Percentiles rank a stretch among this genome's conserved stretches.
These are phyloP conservation scores for Falco columbarius DNA, from an alignment of 2,797 vertebrate species.

Conservation along the genomic window DNA sequence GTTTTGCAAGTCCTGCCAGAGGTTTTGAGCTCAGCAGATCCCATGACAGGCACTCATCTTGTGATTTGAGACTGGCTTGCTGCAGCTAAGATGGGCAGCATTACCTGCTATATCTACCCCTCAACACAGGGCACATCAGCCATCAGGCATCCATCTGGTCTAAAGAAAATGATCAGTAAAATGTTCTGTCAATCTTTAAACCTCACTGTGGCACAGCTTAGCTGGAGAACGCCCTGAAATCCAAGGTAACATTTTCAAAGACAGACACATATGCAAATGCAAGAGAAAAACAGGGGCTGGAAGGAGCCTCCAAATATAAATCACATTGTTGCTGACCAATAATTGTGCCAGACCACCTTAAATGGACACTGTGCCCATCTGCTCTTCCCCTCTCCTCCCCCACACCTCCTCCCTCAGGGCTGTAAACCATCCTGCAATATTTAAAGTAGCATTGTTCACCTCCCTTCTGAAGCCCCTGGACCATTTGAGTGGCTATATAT, in stretches of 20 bases:
- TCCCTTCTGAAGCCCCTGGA: conserved; percentile 46
- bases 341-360: conserved; percentile 70
- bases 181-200: neutral
- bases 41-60: neutral
- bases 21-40: neutral
- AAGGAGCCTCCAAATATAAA: conserved; percentile 6
- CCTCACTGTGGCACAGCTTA: neutral
- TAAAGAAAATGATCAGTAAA: neutral
- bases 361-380: conserved; percentile 67
- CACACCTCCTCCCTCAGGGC: conserved; percentile 58
- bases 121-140: neutral
- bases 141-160: neutral
- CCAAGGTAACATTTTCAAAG: neutral
- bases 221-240: neutral
- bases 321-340: conserved; percentile 23
- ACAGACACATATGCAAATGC: neutral
- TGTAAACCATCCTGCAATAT: conserved; percentile 70
- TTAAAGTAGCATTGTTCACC: conserved; percentile 70
- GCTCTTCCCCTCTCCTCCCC: conserved; percentile 62
- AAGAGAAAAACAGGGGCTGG: neutral
- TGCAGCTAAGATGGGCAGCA: neutral
- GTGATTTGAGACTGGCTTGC: neutral
- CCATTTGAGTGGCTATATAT: conserved; percentile 53
- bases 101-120: neutral
- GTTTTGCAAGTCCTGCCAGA: neutral